Evolutionary conservation across 1,140 invertebrate genomes (phyloP), one percentile per base, ranked within the genome.

Genomic region (Drosophila dunni): DNA sequence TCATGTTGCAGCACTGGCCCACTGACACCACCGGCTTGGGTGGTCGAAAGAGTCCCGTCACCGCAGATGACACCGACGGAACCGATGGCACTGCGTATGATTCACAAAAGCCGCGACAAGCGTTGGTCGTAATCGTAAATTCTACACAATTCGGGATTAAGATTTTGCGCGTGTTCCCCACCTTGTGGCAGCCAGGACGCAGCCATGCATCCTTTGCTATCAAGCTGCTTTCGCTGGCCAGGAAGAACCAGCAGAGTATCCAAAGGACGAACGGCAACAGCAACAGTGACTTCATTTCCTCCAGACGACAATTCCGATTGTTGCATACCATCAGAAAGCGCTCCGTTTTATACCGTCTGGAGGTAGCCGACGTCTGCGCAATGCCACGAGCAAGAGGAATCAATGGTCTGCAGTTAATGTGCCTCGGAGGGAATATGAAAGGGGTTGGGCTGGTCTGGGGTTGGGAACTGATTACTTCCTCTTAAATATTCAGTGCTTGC

Each of bases 1-100:
- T 96, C 63, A 97, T 97, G 92, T 96, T 97, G 92, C 97, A 98
- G 89, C 97, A 98, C 83, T 97, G 95, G 1, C 96, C 97, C n/a
- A 97, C 94, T 0, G 96, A 97, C 0, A 97, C 97, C 54, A 98
- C 95, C 0, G 95, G 94, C 82, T 92, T 92, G 6, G 79, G 75
- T 33, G 75, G 61, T 15, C 77, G 82, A 45, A 89, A 91, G 9
- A 79, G 95, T 24, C 94, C 94, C 3, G 94, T 94, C 75, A 95
- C 95, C 4, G 73, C 44, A 1, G 64, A 50, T 20, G 95, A 93
- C 0, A 95, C 94, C 75, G 93, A 50, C 17, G 95, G 93, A 0
- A 95, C 94, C 75, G 93, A 95, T 0, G 94, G 94, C 45, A 94
- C 92, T 0, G 96, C 95, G 94, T 96, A 97, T 0, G 96, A 97